Base-by-base conservation (phyloP, 2,113 vertebrate genomes). In the Lonchura striata region DNA sequence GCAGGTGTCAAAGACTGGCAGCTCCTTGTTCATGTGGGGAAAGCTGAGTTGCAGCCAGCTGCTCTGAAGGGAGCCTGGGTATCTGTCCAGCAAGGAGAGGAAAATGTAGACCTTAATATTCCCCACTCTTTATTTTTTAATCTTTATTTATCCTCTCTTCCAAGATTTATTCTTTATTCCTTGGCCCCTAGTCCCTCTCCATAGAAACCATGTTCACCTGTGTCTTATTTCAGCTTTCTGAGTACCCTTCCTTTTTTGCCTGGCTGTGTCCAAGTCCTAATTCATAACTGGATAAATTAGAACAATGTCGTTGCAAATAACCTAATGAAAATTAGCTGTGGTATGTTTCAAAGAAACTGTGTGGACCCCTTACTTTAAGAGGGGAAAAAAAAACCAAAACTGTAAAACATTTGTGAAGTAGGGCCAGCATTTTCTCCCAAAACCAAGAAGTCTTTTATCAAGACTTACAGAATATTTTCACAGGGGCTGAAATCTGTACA, bases 321-420 rank as follows among this genome's bases (percentile, higher is more conserved):
- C 4, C 12, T 75, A 17, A 39, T 71, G 52, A 47, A 86, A 86
- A 59, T 24, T 54, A 66, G 10, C 17, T 17, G 0, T 33, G 3
- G 31, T 50, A 39, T 68, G 3, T 63, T 82, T 68, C 13, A 75
- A 86, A 59, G 22, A 61, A 89, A 39, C 16, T 35, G 1, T 2
- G 4, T 75, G 10, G 3, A 7, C 3, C 6, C 3, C 24, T 81
- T 77, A 2, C 9, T 41, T 60, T 44, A 12, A 6, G 2, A 12
- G 9, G 8, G 3, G 6, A 2, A 12, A 7, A 44, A 11, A 30
- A n/a, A 15, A n/a, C n/a, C n/a, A n/a, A 44, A 2, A 20, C 24
- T 20, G 33, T 11, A 41, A 49, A 76, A 37, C 15, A 6, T 37
- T 41, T 28, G 5, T 81, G 42, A 47, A 49, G 7, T n/a, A 56